Conservation (phyloP, 2,888 invertebrate genomes). For the Monochamus alternatus region DNA sequence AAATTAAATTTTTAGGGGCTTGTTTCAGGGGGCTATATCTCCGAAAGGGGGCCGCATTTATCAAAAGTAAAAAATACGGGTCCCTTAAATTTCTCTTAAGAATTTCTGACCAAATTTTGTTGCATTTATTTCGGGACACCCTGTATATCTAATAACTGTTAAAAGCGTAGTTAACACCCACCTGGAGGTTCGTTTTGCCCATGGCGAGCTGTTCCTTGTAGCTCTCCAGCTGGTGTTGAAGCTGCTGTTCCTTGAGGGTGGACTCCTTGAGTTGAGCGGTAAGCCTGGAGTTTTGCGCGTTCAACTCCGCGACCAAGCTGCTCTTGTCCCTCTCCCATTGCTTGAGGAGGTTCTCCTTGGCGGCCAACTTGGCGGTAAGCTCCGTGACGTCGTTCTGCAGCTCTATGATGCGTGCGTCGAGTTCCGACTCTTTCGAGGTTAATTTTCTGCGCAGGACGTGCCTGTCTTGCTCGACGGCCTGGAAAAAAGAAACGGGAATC, state of each 20-base stretch:
- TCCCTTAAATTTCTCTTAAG: too few relatives aligned
- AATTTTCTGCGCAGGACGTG: slow-evolving; percentile 89
- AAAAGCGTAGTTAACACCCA: slow-evolving; percentile 15
- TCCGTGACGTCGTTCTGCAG: slow-evolving; percentile 90
- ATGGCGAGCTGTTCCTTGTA: slow-evolving; percentile 89
- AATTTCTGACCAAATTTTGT: too few relatives aligned
- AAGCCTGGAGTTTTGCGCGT: slow-evolving; percentile 87
- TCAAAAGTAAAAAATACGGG: too few relatives aligned
- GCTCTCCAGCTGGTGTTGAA: slow-evolving; percentile 85
- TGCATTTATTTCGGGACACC: too few relatives aligned
- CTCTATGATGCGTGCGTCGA: slow-evolving; percentile 89
- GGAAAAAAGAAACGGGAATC: slow-evolving; percentile 54
- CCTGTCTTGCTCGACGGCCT: slow-evolving; percentile 95
- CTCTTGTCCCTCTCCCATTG: slow-evolving; percentile 87
- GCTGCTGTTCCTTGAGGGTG: slow-evolving; percentile 84
- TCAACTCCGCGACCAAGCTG: slow-evolving; percentile 82
- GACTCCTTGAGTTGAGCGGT: slow-evolving; percentile 91
- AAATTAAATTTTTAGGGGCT: too few relatives aligned
- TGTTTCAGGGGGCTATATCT: too few relatives aligned
- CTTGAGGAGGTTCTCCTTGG: slow-evolving; percentile 75
- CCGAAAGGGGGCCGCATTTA: too few relatives aligned
- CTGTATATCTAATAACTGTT: too few relatives aligned
- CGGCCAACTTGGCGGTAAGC: slow-evolving; percentile 83
- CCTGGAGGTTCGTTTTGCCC: slow-evolving; percentile 74
- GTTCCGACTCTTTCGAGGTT: slow-evolving; percentile 89